phyloP scores from a whole-genome alignment of 2,797 vertebrate species.

The Intellagama lesueurii region DNA sequence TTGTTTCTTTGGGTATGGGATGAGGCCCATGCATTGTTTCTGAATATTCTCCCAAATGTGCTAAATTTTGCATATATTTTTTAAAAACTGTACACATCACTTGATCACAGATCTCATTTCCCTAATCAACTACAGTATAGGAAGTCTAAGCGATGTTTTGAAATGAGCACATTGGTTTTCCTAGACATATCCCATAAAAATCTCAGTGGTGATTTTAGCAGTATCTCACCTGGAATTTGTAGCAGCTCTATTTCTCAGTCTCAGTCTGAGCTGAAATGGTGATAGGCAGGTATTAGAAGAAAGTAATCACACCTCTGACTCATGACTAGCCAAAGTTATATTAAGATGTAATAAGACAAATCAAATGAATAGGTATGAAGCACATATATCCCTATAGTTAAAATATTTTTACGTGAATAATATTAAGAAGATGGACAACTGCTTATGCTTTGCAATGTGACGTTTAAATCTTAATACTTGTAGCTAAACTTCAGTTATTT shows the following conservation, averaged over 20 bases:
- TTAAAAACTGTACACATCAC: neutral
- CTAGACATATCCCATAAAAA: too few species aligned
- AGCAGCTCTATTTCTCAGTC: neutral
- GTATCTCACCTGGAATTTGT: neutral
- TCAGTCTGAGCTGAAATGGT: neutral
- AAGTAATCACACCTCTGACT: neutral
- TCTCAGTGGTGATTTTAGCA: neutral
- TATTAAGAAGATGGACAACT: neutral
- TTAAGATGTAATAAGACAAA: neutral
- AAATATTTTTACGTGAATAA: neutral
- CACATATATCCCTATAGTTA: neutral
- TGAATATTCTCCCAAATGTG: neutral
- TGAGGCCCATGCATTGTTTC: neutral
- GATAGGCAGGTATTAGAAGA: neutral
- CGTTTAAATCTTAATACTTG: neutral
- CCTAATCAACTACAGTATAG: too few species aligned
- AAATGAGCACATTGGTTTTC: too few species aligned
- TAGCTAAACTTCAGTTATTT: neutral
- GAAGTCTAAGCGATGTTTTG: too few species aligned
- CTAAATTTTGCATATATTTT: too few species aligned
- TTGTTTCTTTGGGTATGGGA: neutral
- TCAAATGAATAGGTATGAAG: neutral
- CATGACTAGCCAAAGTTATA: neutral
- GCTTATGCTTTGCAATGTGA: neutral
- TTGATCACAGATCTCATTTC: too few species aligned